Conservation (phyloP, 2,797 vertebrate species). For the Okamejei kenojei region DNA sequence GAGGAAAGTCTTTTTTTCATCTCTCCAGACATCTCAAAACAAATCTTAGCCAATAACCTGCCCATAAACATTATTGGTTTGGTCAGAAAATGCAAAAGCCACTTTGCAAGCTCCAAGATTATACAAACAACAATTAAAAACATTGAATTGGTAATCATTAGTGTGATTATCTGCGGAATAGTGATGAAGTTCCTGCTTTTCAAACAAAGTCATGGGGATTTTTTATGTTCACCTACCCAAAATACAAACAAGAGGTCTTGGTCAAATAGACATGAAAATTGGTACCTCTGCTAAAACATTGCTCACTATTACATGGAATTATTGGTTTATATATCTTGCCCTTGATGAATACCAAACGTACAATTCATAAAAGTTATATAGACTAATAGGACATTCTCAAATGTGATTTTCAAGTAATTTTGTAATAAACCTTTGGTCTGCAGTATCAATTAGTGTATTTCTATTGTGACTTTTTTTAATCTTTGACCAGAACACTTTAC, state of each 20-base stretch:
- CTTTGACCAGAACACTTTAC: slow-evolving; percentile 16
- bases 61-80: neutral
- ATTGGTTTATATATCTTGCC: too few relatives aligned
- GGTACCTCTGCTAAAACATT: neutral
- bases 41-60: neutral
- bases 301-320: neutral
- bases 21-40: neutral
- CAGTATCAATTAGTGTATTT: neutral
- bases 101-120: neutral
- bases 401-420: neutral
- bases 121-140: neutral
- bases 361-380: neutral
- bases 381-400: neutral
- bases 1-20: neutral
- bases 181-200: neutral
- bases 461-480: neutral
- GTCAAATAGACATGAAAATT: neutral
- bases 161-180: neutral
- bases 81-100: neutral
- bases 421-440: neutral
- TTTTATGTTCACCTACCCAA: neutral
- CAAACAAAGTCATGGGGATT: neutral
- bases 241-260: neutral
- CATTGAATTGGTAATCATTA: neutral
- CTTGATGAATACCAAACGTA: neutral